These are phyloP conservation scores for Eptesicus fuscus DNA, from an alignment of 2,113 vertebrate genomes.

Conservation along the genomic window DNA sequence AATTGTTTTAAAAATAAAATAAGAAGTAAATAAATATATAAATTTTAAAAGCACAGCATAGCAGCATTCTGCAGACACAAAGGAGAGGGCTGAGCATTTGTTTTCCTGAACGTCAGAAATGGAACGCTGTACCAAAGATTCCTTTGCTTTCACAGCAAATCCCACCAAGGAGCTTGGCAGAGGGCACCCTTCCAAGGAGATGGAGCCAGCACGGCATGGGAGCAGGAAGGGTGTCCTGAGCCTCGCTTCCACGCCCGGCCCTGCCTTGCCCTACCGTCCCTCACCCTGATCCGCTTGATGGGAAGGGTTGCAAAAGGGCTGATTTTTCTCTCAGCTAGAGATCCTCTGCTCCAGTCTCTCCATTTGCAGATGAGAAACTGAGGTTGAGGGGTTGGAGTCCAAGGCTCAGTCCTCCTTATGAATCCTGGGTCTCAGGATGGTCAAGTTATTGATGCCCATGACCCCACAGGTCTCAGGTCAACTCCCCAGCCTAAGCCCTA, in stretches of 20 bases:
- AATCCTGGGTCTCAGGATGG: neutral
- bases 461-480: fast-evolving
- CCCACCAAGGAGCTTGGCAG: neutral
- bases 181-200: neutral
- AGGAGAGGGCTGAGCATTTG: neutral
- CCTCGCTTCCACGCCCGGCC: fast-evolving
- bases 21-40: neutral
- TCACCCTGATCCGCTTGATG: neutral
- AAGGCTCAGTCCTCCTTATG: neutral
- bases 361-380: neutral
- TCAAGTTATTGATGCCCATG: neutral
- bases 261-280: neutral
- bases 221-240: neutral
- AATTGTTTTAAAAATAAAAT: neutral
- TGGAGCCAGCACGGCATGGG: fast-evolving
- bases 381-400: neutral
- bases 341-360: neutral
- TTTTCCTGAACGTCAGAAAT: neutral
- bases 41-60: neutral
- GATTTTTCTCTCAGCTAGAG: neutral
- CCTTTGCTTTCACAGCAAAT: neutral
- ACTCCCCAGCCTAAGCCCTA: neutral
- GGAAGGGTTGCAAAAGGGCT: neutral
- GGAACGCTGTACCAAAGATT: neutral
- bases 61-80: neutral